Evolutionary conservation across 2,888 invertebrate species (phyloP), one percentile per base, ranked within the genome.

Genomic region (Sacculina carcini): DNA sequence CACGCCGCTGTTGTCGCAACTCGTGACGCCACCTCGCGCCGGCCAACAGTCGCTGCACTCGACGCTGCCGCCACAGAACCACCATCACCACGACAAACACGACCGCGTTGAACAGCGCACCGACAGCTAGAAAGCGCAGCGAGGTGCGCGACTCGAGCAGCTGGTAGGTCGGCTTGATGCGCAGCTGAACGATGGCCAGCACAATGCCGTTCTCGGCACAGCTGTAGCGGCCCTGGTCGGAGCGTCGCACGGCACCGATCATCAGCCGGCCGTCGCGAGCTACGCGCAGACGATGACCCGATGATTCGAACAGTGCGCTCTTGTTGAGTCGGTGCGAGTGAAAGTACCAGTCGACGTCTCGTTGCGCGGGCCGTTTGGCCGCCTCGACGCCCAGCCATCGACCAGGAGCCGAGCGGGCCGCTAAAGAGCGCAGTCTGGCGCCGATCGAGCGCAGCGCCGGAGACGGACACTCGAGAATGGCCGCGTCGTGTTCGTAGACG

Each of bases 191-290:
- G 28, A 44, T 28, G 19, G 44, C 44, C n/a, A 44, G 9, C 44
- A 28, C 28, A 9, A 44, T 19, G 28, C 44, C 44, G 28, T 44
- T 28, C 16, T 44, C 44, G 16, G 44, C 44, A 29, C 44, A 44
- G 44, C 44, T 44, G 44, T 44, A 44, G 16, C 44, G 44, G 19
- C 44, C 44, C 28, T 28, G 44, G 44, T 44, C 44, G 16, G 16
- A 16, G 16, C 28, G 26, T 9, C 44, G 44, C 28, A 44, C 44
- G 2, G 44, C n/a, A 3, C 16, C 44, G 19, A 44, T 28, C 44
- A 44, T 44, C 3, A 44, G 44, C 1, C 44, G 44, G 1, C 44
- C 44, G 28, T 44, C 44, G 44, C 44, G 44, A 6, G 44, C 26
- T 12, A 44, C 28, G 16, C 44, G 26, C 19, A 28, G 16, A 16